A percentile compares a stretch with the other conserved stretches of the same genome.
Evolutionary conservation across 2,888 invertebrate species (phyloP).

Genomic region (Pogonocherus hispidulus): DNA sequence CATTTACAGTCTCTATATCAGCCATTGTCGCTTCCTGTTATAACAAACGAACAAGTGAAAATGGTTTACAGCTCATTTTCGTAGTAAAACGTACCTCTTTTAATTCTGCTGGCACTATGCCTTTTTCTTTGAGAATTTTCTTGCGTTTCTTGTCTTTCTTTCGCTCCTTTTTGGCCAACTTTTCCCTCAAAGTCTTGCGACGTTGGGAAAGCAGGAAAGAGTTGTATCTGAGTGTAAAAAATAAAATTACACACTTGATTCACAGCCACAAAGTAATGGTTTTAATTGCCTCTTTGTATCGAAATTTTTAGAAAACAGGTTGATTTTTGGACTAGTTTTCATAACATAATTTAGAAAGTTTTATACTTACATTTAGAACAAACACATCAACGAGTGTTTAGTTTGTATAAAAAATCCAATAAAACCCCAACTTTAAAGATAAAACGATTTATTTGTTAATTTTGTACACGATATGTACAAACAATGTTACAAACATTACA

Average conservation of each 20-base stretch:
- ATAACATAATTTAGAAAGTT: neutral
- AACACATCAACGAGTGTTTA: neutral
- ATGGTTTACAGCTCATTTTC: too few species aligned
- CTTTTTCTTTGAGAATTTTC: slow-evolving; percentile 71
- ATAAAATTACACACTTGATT: neutral
- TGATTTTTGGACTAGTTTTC: neutral
- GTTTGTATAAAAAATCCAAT: neutral
- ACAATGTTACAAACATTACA: too few species aligned
- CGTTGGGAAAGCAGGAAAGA: slow-evolving; percentile 79
- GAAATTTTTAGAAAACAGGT: too few species aligned
- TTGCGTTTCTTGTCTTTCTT: slow-evolving; percentile 79
- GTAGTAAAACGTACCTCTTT: slow-evolving; percentile 59
- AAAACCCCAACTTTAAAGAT: neutral
- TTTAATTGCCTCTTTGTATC: too few species aligned
- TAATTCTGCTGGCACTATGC: slow-evolving; percentile 59
- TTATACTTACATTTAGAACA: neutral
- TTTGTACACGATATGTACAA: too few species aligned
- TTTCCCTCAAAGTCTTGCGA: slow-evolving; percentile 79
- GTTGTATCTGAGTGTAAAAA: slow-evolving; percentile 68
- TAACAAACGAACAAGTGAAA: too few species aligned
- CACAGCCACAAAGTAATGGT: neutral
- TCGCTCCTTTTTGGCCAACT: slow-evolving; percentile 80
- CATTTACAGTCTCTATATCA: slow-evolving; percentile 59
- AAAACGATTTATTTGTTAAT: neutral
- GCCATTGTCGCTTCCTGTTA: slow-evolving; percentile 44